Conservation (phyloP, 2,888 invertebrate genomes). For the Aleiodes alternator region DNA sequence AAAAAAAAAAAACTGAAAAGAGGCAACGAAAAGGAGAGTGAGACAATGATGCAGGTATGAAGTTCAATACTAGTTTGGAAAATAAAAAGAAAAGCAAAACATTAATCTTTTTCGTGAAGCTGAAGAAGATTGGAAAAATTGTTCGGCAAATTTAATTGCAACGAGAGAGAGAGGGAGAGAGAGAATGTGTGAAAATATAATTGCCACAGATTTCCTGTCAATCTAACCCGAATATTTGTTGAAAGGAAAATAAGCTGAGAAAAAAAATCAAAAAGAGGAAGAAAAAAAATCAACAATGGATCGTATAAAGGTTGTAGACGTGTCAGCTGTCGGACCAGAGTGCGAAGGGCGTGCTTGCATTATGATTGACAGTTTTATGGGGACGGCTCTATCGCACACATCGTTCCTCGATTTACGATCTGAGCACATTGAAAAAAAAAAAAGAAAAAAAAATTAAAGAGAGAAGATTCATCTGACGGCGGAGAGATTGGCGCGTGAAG, state of each 20-base stretch:
- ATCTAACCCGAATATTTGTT: conserved; percentile 4
- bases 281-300: conserved; percentile 65
- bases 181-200: conserved; percentile 36
- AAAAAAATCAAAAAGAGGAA: too few species aligned
- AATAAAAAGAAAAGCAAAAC: background rate
- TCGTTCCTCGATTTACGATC: conserved; percentile 61
- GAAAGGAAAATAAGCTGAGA: background rate
- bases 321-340: conserved; percentile 68
- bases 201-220: conserved; percentile 3
- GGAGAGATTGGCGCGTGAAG: conserved; percentile 5
- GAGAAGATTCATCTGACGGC: conserved; percentile 17
- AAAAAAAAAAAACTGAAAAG: conserved; percentile 45
- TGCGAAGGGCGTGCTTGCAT: conserved; percentile 58
- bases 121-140: background rate
- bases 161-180: background rate
- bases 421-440: conserved; percentile 14
- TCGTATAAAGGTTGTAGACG: conserved; percentile 67
- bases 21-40: conserved; percentile 3
- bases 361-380: conserved; percentile 73
- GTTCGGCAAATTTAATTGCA: conserved; percentile 8
- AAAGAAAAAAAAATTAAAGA: background rate
- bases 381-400: conserved; percentile 58
- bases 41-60: conserved; percentile 19
- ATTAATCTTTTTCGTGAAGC: background rate
- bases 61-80: background rate